Evolutionary conservation across 2,888 invertebrate genomes (phyloP), one percentile per base, ranked within the genome.

Genomic region (Camponotus fellah): DNA sequence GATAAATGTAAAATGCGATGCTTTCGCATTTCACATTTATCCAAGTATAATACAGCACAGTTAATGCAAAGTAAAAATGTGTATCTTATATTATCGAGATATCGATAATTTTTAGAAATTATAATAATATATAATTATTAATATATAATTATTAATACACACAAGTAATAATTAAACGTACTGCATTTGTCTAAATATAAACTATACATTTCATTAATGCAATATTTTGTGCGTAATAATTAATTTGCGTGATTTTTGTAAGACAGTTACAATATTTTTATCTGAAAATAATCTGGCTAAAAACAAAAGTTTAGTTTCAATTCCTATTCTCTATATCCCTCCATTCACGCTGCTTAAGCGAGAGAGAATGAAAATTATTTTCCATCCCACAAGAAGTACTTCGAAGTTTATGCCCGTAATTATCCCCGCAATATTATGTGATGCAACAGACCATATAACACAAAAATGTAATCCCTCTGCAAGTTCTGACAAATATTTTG

Each of bases 341-440:
- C 62, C 49, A n/a, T 14, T 37, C 32, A 26, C 46, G 77, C 46
- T 62, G 32, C 43, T 75, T 37, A 69, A 66, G 49, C 60, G 34
- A 69, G 62, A 32, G 26, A 66, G 62, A 68, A 65, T 66, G 82
- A 86, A 82, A 84, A 88, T 86, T 86, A 88, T 85, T 86, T 64
- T 60, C 9, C 12, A 43, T 60, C 62, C 65, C 83, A 56, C 62
- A 53, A 71, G 26, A 60, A 69, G 65, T 56, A 65, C n/a, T 72
- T 46, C 17, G 1, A 72, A 80, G 75, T 80, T 80, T 79, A 46
- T 32, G 21, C 26, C 17, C 49, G 21, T 64, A 75, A 75, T 34
- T 46, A 62, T 46, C 4, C 17, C 46, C 60, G 43, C 72, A 60
- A 69, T 26, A 34, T 71, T 79, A 43, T 60, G 34, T 46, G 21